These are phyloP conservation scores for Pluvianellus socialis DNA, from an alignment of 2,113 vertebrate genomes.

Conservation along the genomic window DNA sequence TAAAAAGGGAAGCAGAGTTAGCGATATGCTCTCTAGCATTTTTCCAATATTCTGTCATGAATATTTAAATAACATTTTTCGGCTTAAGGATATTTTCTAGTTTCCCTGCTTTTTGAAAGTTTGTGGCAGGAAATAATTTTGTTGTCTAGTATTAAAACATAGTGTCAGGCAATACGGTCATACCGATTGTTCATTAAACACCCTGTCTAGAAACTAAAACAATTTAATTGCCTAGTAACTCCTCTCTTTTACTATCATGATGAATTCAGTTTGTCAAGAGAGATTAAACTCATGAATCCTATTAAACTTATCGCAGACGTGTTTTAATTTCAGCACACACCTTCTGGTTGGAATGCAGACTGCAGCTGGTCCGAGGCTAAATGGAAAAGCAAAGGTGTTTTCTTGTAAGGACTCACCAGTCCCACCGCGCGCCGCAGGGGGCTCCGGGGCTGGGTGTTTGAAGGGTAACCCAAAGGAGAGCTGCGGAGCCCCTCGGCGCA, in stretches of 20 bases:
- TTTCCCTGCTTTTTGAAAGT: background rate
- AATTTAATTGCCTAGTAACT: background rate
- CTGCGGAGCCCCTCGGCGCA: no score
- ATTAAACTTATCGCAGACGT: background rate
- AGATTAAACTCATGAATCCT: constrained; percentile 15
- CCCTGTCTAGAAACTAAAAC: background rate
- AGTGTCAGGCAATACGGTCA: background rate
- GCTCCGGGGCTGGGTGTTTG: background rate
- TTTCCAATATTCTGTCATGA: background rate
- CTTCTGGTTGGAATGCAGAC: background rate
- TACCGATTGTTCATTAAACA: background rate
- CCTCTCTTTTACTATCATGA: background rate
- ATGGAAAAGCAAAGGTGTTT: background rate
- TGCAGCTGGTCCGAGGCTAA: background rate
- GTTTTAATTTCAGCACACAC: background rate
- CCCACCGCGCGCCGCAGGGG: background rate
- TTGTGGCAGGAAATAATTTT: background rate
- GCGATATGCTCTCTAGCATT: background rate
- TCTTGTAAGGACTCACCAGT: background rate
- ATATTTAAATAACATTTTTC: background rate
- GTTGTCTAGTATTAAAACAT: background rate
- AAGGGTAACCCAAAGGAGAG: background rate
- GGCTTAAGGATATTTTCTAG: background rate
- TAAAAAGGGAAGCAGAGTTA: background rate
- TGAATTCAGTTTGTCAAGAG: constrained; percentile 6